Base-by-base conservation (phyloP, 2,113 vertebrate genomes). In the Myiozetetes cayanensis region DNA sequence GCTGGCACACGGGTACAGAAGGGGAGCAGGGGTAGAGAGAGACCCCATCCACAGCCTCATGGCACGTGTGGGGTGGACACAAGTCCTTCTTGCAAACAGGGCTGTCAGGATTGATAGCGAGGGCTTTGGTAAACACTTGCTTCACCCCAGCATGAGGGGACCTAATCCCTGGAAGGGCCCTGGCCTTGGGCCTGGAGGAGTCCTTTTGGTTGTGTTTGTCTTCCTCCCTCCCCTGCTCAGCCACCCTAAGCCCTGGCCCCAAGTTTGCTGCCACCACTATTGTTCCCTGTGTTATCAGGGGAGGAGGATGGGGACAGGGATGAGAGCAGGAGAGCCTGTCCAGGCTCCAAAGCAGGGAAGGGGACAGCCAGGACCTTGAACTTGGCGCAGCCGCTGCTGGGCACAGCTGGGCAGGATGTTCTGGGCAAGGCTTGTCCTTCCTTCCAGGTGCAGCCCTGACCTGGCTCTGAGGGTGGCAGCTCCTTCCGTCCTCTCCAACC, bases 181-280 rank as follows among this genome's bases (percentile, higher is more conserved):
- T 77, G 94, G 78, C 95, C 96, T 96, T 94, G 96, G 84, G 90
- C 21, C 63, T 22, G 83, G 31, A 62, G 68, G 55, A 73, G 52
- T 55, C 58, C 46, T 14, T 21, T 33, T 8, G 75, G 39, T 78
- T 20, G 20, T 66, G 82, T 85, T 96, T 94, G 83, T 23, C 72
- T 43, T 49, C 1, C 9, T 79, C 67, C 61, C 50, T 33, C 21
- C 52, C 63, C 84, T 50, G 55, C 12, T n/a, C 1, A 0, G 52
- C 37, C 1, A 0, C 4, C 6, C 86, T 63, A 41, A 77, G 72
- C 76, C 79, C 87, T 31, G 55, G 33, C 88, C 47, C 65, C 22
- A 44, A 30, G 28, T 15, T 59, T 68, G 25, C 71, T 53, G 77
- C n/a, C 1, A 0, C 41, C 0, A 0, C 80, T 77, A 50, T 88